phyloP scores from a whole-genome alignment of 1,140 invertebrate genomes.

The Liolophura sinensis region DNA sequence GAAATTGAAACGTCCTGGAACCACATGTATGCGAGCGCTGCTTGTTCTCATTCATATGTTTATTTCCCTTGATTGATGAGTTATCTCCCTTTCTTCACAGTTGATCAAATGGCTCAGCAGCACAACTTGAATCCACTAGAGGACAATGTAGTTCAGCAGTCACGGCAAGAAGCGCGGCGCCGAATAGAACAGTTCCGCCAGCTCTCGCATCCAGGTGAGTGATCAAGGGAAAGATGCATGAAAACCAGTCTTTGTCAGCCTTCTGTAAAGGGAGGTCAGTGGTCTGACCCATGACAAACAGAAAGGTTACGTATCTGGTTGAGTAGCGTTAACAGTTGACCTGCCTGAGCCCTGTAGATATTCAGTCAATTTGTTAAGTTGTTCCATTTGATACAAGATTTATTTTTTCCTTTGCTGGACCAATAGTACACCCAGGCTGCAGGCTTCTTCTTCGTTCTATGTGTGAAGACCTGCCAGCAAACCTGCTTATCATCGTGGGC shows the following conservation, averaged over 20 bases:
- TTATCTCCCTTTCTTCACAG: conserved; percentile 21
- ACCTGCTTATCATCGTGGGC: too few species aligned
- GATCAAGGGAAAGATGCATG: too few species aligned
- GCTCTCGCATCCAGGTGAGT: conserved; percentile 27
- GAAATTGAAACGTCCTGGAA: too few species aligned
- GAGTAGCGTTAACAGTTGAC: neutral
- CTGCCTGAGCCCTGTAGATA: too few species aligned
- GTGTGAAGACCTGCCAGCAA: too few species aligned
- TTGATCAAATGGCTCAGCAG: conserved; percentile 44
- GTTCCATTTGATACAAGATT: too few species aligned
- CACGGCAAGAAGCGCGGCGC: conserved; percentile 43
- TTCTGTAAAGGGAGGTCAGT: too few species aligned
- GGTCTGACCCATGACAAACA: neutral
- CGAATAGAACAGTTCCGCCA: conserved; percentile 43
- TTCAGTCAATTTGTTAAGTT: too few species aligned
- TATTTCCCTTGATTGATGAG: neutral
- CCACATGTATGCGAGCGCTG: neutral
- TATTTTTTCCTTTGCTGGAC: too few species aligned
- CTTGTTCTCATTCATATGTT: neutral
- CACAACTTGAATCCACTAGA: conserved; percentile 32
- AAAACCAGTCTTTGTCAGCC: too few species aligned
- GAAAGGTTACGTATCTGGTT: neutral
- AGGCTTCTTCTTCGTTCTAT: too few species aligned
- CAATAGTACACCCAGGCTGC: too few species aligned
- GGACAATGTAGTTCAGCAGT: conserved; percentile 35